phyloP scores from a whole-genome alignment of 2,888 invertebrate species.

The Tuberolachnus salignus region DNA sequence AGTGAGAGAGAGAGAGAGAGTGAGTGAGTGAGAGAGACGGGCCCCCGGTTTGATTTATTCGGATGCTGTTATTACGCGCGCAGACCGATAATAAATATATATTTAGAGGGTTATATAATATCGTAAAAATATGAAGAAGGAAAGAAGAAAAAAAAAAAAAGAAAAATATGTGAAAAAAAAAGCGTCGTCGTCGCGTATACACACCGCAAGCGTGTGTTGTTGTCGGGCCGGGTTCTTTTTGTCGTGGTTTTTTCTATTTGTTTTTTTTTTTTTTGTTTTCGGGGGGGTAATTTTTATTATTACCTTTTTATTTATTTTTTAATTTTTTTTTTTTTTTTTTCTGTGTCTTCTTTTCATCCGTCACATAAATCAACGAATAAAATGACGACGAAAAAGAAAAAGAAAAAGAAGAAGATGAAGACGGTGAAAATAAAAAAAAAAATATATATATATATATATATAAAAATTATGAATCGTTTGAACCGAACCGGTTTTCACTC shows the following conservation, averaged over 20 bases:
- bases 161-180: not conserved
- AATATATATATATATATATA: conserved; percentile 9
- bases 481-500: conserved; percentile 45
- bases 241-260: not conserved
- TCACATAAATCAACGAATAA: conserved; percentile 53
- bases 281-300: conserved; percentile 51
- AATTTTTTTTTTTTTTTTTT: not conserved
- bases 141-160: not conserved
- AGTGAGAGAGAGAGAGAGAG: not conserved
- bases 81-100: conserved; percentile 27
- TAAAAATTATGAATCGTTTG: conserved; percentile 46
- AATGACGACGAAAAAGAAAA: not conserved
- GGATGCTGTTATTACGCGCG: conserved; percentile 24
- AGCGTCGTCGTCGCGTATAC: conserved; percentile 13
- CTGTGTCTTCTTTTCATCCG: conserved; percentile 42
- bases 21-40: not conserved
- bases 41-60: conserved; percentile 30
- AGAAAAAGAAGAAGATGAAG: not conserved
- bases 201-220: not conserved
- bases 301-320: conserved; percentile 28
- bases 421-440: conserved; percentile 7
- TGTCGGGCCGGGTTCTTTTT: conserved; percentile 11
- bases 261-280: not conserved
- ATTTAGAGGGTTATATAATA: conserved; percentile 26
- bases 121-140: conserved; percentile 39